Percentiles rank a stretch among this genome's conserved stretches.
Conservation (phyloP, 2,888 invertebrate species). For the Heliconius ismenius region DNA sequence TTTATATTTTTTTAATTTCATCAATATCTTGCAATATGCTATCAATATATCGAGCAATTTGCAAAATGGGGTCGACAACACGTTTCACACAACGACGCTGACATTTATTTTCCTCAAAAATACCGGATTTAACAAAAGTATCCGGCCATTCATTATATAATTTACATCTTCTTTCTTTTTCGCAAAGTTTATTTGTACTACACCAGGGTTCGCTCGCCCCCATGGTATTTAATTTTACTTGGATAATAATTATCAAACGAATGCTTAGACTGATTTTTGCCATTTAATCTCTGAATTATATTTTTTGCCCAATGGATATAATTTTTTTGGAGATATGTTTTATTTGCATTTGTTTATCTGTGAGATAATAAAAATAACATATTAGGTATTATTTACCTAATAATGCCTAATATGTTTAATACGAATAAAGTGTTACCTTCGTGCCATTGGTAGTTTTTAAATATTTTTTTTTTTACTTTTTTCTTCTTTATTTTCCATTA, state of each 20-base stretch:
- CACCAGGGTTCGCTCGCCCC: conserved; percentile 55
- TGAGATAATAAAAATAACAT: not conserved
- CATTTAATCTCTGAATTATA: conserved; percentile 51
- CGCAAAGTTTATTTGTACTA: conserved; percentile 44
- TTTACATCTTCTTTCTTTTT: conserved; percentile 39
- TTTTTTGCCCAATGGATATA: conserved; percentile 42
- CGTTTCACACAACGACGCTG: conserved; percentile 50
- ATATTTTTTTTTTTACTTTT: too few species aligned
- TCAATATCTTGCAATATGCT: conserved; percentile 59
- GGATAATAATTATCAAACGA: conserved; percentile 44
- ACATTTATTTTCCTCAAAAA: conserved; percentile 40
- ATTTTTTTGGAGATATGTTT: conserved; percentile 29
- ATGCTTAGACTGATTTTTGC: conserved; percentile 46
- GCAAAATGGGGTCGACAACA: conserved; percentile 61
- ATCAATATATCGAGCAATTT: conserved; percentile 64
- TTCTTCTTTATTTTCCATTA: conserved; percentile 47
- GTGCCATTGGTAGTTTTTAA: not conserved
- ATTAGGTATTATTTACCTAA: not conserved
- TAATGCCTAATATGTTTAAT: too few species aligned
- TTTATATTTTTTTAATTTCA: conserved; percentile 35
- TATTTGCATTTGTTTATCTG: conserved; percentile 21
- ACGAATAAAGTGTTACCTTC: conserved; percentile 9
- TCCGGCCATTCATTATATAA: conserved; percentile 51
- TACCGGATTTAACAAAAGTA: conserved; percentile 27
- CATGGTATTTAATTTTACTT: conserved; percentile 40